A percentile compares a stretch with the other conserved stretches of the same genome.
phyloP scores from a whole-genome alignment of 2,113 vertebrate genomes.

The Solea senegalensis region DNA sequence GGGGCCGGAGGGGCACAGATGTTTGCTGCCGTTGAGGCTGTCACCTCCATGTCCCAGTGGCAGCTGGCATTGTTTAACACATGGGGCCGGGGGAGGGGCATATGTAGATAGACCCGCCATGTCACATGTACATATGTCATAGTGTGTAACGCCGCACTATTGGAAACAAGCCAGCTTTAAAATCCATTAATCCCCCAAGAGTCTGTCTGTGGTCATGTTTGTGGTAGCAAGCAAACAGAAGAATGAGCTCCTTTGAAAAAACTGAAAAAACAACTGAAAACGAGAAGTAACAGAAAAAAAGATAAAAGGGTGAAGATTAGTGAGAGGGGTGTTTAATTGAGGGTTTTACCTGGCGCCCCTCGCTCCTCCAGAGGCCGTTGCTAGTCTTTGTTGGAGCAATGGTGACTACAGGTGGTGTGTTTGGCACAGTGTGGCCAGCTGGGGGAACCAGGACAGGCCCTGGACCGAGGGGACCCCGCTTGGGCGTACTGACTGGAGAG shows the following conservation, averaged over 20 bases:
- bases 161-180: constrained; percentile 44
- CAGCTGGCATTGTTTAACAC: constrained; percentile 74
- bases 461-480: constrained; percentile 94
- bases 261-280: neutral
- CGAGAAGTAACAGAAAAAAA: neutral
- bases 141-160: constrained; percentile 46
- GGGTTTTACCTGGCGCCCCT: constrained; percentile 89
- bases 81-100: constrained; percentile 18
- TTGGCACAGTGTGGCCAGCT: constrained; percentile 92
- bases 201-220: constrained; percentile 27
- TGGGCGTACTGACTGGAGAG: constrained; percentile 96
- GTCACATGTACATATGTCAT: constrained; percentile 69
- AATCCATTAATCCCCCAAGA: constrained; percentile 50
- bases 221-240: constrained; percentile 4
- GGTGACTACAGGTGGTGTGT: constrained; percentile 96
- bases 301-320: constrained; percentile 8
- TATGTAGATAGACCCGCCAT: constrained; percentile 38
- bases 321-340: neutral
- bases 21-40: constrained; percentile 69
- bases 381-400: constrained; percentile 98
- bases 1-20: constrained; percentile 72
- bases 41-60: constrained; percentile 66
- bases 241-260: constrained; percentile 12
- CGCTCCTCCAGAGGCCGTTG: constrained; percentile 96
- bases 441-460: constrained; percentile 93